A percentile compares a stretch with the other conserved stretches of the same genome.
Conservation (phyloP, 1,140 invertebrate species). For the Agrypnia vestita region DNA sequence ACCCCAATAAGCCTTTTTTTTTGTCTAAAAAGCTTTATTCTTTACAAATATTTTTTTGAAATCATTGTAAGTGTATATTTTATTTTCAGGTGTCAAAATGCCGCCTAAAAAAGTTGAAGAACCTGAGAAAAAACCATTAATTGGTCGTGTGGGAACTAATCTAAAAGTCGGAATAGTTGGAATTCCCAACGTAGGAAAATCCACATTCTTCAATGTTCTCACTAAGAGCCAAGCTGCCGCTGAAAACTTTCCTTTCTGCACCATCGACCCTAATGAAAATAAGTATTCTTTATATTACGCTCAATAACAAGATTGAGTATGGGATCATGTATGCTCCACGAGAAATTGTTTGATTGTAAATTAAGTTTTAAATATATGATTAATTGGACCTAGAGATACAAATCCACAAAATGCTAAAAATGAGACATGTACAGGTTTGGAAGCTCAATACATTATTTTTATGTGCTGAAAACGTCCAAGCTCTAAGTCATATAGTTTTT, state of each 20-base stretch:
- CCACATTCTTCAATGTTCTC: slow-evolving; percentile 99
- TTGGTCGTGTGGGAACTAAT: slow-evolving; percentile 98
- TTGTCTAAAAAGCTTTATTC: neutral
- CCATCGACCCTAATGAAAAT: slow-evolving; percentile 99
- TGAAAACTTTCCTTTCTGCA: slow-evolving; percentile 99
- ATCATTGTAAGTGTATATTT: neutral
- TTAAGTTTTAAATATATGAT: too few relatives aligned
- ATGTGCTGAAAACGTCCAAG: too few relatives aligned
- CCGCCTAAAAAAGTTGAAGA: slow-evolving; percentile 95
- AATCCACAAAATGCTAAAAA: too few relatives aligned
- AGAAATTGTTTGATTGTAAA: too few relatives aligned
- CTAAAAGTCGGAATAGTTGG: slow-evolving; percentile 97
- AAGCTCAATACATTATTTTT: too few relatives aligned
- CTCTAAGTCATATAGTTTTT: too few relatives aligned
- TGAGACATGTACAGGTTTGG: too few relatives aligned
- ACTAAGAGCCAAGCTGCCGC: slow-evolving; percentile 97
- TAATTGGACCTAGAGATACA: too few relatives aligned
- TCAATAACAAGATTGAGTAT: too few relatives aligned
- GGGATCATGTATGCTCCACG: too few relatives aligned
- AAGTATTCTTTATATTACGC: slow-evolving; percentile 80
- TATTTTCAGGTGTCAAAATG: slow-evolving; percentile 75
- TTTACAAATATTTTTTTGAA: neutral
- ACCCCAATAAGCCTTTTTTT: neutral
- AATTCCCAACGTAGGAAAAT: slow-evolving; percentile 96
- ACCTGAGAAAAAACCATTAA: slow-evolving; percentile 90